Evolutionary conservation across 2,888 invertebrate genomes (phyloP).

Genomic region (Sussaba pulchella): DNA sequence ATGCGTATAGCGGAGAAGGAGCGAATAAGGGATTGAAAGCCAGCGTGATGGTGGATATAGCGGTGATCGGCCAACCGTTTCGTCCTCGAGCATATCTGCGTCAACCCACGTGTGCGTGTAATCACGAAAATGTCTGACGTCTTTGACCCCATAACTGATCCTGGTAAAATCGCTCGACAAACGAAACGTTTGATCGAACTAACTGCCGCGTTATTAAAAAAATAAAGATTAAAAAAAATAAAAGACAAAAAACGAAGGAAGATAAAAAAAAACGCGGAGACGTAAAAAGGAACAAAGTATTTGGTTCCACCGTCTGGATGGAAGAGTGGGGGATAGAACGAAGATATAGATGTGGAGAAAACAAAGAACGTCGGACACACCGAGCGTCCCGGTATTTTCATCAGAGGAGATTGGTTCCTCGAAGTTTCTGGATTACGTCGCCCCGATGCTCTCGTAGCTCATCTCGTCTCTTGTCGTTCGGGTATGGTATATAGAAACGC

Average conservation of each 20-base stretch:
- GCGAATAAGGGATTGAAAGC: constrained; percentile 11
- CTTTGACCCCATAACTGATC: background rate
- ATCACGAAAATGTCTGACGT: constrained; percentile 20
- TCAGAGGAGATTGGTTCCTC: constrained; percentile 79
- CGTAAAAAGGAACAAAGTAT: constrained; percentile 21
- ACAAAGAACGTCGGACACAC: constrained; percentile 58
- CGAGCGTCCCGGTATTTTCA: constrained; percentile 78
- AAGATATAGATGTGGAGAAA: constrained; percentile 50
- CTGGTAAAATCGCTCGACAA: constrained; percentile 3
- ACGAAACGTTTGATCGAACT: constrained; percentile 63
- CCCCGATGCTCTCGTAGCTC: constrained; percentile 61
- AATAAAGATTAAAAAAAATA: constrained; percentile 57
- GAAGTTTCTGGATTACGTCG: constrained; percentile 77
- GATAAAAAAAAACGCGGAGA: background rate
- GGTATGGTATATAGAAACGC: constrained; percentile 56
- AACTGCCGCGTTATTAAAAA: constrained; percentile 71
- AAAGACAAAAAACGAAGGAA: background rate
- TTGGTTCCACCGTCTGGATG: constrained; percentile 70
- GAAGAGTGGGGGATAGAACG: constrained; percentile 11
- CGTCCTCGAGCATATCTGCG: background rate
- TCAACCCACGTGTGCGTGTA: constrained; percentile 1
- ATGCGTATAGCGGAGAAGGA: background rate
- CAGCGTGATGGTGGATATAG: no score
- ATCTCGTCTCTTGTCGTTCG: constrained; percentile 54
- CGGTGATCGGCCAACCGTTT: background rate